phyloP scores from a whole-genome alignment of 1,140 invertebrate genomes.

The Steinernema feltiae region DNA sequence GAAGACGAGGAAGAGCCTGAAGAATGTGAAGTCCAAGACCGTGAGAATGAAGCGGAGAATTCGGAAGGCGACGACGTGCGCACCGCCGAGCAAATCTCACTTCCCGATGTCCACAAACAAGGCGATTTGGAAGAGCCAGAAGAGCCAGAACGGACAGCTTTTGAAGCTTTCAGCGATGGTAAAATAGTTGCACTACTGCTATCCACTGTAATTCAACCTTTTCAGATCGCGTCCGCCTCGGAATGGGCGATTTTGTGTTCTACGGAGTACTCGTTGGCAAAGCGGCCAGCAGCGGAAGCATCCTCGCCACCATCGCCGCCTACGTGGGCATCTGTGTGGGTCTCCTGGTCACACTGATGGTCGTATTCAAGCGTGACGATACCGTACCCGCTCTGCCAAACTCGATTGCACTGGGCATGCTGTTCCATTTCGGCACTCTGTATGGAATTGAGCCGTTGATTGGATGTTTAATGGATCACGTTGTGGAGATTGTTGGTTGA shows the following conservation, averaged over 20 bases:
- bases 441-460: not conserved
- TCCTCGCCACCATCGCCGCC: constrained; percentile 40
- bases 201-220: not conserved
- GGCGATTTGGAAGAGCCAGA: not conserved
- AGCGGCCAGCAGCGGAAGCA: constrained; percentile 86
- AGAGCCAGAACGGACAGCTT: not conserved
- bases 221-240: constrained; percentile 63
- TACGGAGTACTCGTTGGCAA: constrained; percentile 97
- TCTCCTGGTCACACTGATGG: constrained; percentile 38
- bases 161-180: constrained; percentile 27
- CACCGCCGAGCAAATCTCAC: not conserved
- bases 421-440: constrained; percentile 36
- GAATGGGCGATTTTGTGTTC: constrained; percentile 97
- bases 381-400: constrained; percentile 47
- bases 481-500: not conserved
- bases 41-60: constrained; percentile 14
- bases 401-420: constrained; percentile 44
- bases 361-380: constrained; percentile 33
- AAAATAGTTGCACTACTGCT: not conserved
- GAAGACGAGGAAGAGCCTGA: not conserved
- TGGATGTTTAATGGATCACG: not conserved
- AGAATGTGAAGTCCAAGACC: not conserved
- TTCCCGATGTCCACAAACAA: not conserved
- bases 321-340: constrained; percentile 40
- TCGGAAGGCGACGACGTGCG: constrained; percentile 1